Evolutionary conservation across 2,113 vertebrate species (phyloP).

Genomic region (Pan paniscus): DNA sequence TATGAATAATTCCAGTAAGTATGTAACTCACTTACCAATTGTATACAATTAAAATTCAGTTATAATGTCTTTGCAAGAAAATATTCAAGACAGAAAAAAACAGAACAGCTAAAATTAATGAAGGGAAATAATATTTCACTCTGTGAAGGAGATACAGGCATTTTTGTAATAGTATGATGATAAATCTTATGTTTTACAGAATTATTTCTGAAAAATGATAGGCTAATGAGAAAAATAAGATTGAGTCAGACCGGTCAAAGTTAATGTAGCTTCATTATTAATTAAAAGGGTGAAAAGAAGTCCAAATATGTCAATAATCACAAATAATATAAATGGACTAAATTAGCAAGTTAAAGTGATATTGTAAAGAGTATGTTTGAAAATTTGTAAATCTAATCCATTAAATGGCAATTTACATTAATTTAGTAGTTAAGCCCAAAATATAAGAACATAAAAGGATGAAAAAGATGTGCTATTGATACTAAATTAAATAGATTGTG

Average conservation of each 20-base stretch:
- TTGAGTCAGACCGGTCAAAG: background rate
- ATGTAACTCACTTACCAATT: background rate
- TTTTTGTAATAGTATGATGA: background rate
- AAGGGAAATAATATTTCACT: background rate
- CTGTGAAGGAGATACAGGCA: background rate
- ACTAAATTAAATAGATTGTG: background rate
- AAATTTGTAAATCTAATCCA: background rate
- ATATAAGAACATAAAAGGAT: background rate
- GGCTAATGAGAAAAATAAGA: background rate
- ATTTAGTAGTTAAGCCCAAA: background rate
- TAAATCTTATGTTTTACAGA: background rate
- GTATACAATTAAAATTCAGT: background rate
- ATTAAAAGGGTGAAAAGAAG: background rate
- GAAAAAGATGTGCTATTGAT: background rate
- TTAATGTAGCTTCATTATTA: background rate
- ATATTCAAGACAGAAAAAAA: background rate
- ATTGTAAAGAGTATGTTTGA: background rate
- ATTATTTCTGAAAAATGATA: background rate
- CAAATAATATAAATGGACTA: background rate
- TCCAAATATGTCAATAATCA: background rate
- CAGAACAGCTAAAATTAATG: background rate
- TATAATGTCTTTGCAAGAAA: background rate
- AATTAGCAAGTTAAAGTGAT: background rate
- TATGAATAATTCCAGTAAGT: background rate
- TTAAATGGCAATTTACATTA: background rate